Evolutionary conservation across 1,140 invertebrate species (phyloP).

Genomic region (Potamilus streckersoni): DNA sequence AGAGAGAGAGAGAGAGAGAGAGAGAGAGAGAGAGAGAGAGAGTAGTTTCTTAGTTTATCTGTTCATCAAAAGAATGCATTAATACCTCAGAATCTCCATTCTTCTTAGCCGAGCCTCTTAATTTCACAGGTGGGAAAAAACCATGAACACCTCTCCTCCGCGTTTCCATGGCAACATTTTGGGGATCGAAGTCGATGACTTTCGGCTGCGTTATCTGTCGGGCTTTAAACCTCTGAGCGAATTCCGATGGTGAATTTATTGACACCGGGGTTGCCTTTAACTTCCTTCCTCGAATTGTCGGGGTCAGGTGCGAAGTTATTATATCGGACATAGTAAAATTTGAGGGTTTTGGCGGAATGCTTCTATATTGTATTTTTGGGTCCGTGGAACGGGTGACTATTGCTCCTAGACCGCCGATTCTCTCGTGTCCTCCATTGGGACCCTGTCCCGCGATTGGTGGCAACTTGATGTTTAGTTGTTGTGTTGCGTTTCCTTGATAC

Average conservation of each 20-base stretch:
- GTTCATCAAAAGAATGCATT: too few species aligned
- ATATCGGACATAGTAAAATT: slow-evolving; percentile 42
- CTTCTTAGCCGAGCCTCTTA: slow-evolving; percentile 17
- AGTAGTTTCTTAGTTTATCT: too few species aligned
- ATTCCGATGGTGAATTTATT: slow-evolving; percentile 39
- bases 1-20: too few species aligned
- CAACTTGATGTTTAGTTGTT: too few species aligned
- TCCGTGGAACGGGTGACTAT: too few species aligned
- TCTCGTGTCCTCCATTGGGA: too few species aligned
- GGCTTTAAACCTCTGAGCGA: slow-evolving; percentile 39
- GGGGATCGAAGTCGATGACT: slow-evolving; percentile 43
- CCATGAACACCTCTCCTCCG: slow-evolving; percentile 28
- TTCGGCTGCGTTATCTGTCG: slow-evolving; percentile 42
- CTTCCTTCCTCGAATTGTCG: slow-evolving; percentile 1
- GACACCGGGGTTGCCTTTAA: slow-evolving; percentile 39
- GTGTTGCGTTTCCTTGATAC: too few species aligned
- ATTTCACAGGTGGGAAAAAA: slow-evolving; percentile 32
- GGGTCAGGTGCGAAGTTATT: slow-evolving; percentile 1
- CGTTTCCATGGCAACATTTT: slow-evolving; percentile 18
- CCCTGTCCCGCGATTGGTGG: too few species aligned
- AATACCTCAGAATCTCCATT: too few species aligned
- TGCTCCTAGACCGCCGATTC: too few species aligned
- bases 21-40: too few species aligned
- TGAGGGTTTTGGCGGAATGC: slow-evolving; percentile 43
- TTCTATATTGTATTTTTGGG: slow-evolving; percentile 22